Percentiles rank a stretch among this genome's conserved stretches.
Evolutionary conservation across 2,888 invertebrate species (phyloP).

Genomic region (Prenolepis imparis): DNA sequence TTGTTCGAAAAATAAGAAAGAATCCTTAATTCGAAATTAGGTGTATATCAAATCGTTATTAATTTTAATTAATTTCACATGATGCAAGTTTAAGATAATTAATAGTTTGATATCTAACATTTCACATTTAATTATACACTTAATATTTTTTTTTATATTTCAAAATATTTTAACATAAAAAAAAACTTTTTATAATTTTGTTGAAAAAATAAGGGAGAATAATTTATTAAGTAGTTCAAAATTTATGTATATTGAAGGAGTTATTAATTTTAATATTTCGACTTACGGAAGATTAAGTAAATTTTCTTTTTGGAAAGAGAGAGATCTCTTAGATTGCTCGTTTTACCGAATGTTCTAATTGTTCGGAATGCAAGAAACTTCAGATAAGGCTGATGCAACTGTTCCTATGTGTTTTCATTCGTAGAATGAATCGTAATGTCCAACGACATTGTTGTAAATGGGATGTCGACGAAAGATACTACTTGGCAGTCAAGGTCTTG

Average conservation of each 20-base stretch:
- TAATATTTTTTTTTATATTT: not conserved
- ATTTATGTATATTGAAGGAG: not conserved
- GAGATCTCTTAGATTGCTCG: not conserved
- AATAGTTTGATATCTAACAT: not conserved
- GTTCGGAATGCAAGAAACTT: conserved; percentile 1
- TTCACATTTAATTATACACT: not conserved
- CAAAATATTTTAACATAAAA: not conserved
- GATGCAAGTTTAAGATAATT: not conserved
- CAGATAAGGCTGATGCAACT: not conserved
- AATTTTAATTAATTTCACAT: not conserved
- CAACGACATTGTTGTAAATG: conserved; percentile 60
- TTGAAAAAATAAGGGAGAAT: not conserved
- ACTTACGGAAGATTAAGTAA: not conserved
- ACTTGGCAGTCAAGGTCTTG: conserved; percentile 69
- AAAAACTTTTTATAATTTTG: not conserved
- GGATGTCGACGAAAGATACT: conserved; percentile 64
- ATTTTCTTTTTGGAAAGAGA: not conserved
- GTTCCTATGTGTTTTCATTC: not conserved
- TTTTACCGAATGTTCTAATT: not conserved
- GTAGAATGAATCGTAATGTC: conserved; percentile 29
- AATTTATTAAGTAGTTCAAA: not conserved
- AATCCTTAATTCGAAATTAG: not conserved
- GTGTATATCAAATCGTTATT: not conserved
- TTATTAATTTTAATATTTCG: not conserved
- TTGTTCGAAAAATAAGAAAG: not conserved